Base-by-base conservation (phyloP, 2,113 vertebrate genomes). In the Melospiza melodia region DNA sequence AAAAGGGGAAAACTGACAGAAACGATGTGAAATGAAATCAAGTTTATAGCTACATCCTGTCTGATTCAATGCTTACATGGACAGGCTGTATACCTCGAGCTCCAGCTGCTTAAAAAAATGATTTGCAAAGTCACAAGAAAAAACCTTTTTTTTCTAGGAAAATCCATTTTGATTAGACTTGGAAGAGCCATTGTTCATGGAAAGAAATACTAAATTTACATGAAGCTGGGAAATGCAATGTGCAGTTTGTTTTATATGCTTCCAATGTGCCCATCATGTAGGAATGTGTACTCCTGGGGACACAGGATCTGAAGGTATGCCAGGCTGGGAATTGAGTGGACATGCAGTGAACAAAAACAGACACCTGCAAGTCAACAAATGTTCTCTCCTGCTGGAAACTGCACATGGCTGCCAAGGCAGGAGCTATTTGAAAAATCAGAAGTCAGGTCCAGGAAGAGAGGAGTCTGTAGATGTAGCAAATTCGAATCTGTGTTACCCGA, bases 311-410 rank as follows among this genome's bases (percentile, higher is more conserved):
- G 76, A 86, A 61, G 61, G 35, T 84, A 61, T 86, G 72, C 84
- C 48, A 41, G 68, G 19, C 67, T 93, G 48, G 66, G 61, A 84
- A 69, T 5, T 57, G 48, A 54, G 17, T 11, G 4, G 63, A 91
- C 87, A 76, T 43, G 55, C 48, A 75, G 48, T 23, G 71, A 88
- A 88, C 68, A 62, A 82, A 93, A 95, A 1, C 71, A 82, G 73
- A 55, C 87, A 87, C 84, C 76, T 94, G 58, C 87, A 84, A 95
- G 76, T 22, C 66, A 87, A 77, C 78, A 95, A 94, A 84, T 76
- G 65, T 89, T 94, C 73, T 66, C 43, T 90, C 68, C 58, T 90
- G 59, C 80, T 85, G 84, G 72, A 89, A 94, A 80, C 46, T 5
- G 0, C 89, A 88, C 71, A 52, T 67, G 52, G 65, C 57, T 89